A percentile compares a stretch with the other conserved stretches of the same genome.
phyloP scores from a whole-genome alignment of 2,888 invertebrate genomes.

The Drosophila incognita region DNA sequence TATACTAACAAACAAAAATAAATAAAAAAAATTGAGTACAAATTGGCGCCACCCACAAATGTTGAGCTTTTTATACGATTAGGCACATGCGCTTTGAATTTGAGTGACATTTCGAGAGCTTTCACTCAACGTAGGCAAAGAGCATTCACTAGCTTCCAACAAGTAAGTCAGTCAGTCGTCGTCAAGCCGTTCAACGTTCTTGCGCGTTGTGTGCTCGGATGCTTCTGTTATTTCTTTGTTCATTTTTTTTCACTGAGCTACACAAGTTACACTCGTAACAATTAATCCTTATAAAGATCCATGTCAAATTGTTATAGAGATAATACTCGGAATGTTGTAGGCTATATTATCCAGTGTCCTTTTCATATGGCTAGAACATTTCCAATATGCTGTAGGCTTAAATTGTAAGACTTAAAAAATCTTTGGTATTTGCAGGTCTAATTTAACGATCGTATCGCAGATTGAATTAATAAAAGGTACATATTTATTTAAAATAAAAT shows the following conservation, averaged over 20 bases:
- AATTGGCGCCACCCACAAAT: conserved; percentile 74
- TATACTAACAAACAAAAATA: conserved; percentile 15
- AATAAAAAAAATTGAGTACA: conserved; percentile 37
- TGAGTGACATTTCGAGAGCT: conserved; percentile 36
- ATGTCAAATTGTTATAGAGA: not conserved
- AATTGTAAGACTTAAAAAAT: not conserved
- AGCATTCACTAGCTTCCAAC: conserved; percentile 39
- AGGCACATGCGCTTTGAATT: conserved; percentile 54
- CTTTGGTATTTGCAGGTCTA: not conserved
- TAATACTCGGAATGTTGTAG: not conserved
- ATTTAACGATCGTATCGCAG: not conserved
- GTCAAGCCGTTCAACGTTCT: not conserved
- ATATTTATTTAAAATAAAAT: not conserved
- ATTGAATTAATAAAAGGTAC: not conserved
- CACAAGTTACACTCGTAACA: not conserved
- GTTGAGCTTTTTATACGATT: conserved; percentile 34
- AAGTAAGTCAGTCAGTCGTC: conserved; percentile 16
- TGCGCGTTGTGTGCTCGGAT: not conserved
- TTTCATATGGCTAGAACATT: not conserved
- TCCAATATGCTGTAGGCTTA: not conserved
- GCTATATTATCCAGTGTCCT: not conserved
- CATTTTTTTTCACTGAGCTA: not conserved
- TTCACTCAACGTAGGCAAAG: conserved; percentile 22
- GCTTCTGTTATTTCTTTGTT: not conserved
- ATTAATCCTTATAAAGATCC: not conserved